Evolutionary conservation across 2,888 invertebrate species (phyloP), one percentile per base, ranked within the genome.

Genomic region (Erebia ligea): DNA sequence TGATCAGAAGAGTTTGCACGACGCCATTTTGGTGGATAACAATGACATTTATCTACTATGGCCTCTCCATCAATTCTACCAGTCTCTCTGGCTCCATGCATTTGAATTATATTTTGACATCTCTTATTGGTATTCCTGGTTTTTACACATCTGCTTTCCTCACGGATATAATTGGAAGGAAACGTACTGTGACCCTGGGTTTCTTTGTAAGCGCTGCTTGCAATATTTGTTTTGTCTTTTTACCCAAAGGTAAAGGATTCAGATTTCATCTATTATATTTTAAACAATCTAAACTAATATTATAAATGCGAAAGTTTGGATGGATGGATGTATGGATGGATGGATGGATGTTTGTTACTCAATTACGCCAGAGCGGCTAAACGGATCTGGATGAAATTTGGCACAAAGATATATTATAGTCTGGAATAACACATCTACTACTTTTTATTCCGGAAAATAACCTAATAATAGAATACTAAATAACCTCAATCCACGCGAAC

Each of bases 21-120:
- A 95, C 95, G 65, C 95, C 95, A 21, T 91, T 96, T 75, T 96
- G 95, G 84, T 96, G 96, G 96, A 94, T 96, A 40, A 95, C 96
- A 0, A 95, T 95, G 76, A 95, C 95, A 0, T 94, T 96, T 72
- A 95, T 96, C 13, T 97, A 95, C 84, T 96, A 96, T 78, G 96
- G 96, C 0, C 84, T 97, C 17, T 95, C 95, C 2, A 86, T 96
- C 65, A 96, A 96, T 84, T 95, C 96, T 0, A 95, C 95, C 0
- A 90, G 95, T 0, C 86, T 97, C 45, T 94, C 95, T 21, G 96
- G 96, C 13, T 94, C 96, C 80, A 95, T 95, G 79, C 96, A 96
- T 81, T 79, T 95, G 8, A 96, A 96, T 83, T 96, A 76, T 79
- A 95, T 96, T 10, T 79, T 94, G 66, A 94, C 94, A 0, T 86